phyloP scores from a whole-genome alignment of 2,113 vertebrate species.

The Chlamydotis undulata region DNA sequence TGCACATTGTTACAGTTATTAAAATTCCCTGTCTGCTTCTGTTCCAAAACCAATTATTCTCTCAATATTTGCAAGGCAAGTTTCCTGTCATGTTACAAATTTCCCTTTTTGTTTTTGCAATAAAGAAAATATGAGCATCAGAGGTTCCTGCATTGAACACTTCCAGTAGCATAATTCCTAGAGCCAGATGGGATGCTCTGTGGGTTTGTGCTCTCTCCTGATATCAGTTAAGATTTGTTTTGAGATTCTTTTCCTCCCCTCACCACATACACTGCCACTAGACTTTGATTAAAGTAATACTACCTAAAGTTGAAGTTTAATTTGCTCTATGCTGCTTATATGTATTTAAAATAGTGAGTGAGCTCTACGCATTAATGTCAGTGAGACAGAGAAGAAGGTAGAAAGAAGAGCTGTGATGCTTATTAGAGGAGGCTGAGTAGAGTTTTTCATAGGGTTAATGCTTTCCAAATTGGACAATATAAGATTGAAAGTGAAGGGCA shows the following conservation, averaged over 20 bases:
- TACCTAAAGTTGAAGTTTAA: neutral
- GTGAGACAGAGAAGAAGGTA: constrained; percentile 22
- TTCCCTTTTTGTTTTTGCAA: neutral
- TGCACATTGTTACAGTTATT: neutral
- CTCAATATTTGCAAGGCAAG: neutral
- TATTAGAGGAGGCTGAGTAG: constrained; percentile 75
- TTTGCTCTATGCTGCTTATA: neutral
- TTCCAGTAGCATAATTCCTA: neutral
- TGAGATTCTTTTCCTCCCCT: neutral
- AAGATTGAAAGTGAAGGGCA: constrained; percentile 88
- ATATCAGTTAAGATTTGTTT: rapidly evolving
- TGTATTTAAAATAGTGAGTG: neutral
- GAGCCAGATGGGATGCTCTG: neutral
- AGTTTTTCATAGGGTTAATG: constrained; percentile 82
- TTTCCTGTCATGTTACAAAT: neutral
- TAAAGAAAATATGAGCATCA: neutral
- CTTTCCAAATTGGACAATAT: constrained; percentile 82
- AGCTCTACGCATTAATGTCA: constrained; percentile 18
- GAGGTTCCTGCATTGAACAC: neutral
- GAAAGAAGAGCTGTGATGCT: constrained; percentile 59
- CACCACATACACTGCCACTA: neutral
- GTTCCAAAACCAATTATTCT: neutral
- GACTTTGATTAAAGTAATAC: neutral
- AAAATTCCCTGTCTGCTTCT: neutral
- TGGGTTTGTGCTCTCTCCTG: neutral